Evolutionary conservation across 1,140 invertebrate genomes (phyloP).

Genomic region (Glossosoma conforme): DNA sequence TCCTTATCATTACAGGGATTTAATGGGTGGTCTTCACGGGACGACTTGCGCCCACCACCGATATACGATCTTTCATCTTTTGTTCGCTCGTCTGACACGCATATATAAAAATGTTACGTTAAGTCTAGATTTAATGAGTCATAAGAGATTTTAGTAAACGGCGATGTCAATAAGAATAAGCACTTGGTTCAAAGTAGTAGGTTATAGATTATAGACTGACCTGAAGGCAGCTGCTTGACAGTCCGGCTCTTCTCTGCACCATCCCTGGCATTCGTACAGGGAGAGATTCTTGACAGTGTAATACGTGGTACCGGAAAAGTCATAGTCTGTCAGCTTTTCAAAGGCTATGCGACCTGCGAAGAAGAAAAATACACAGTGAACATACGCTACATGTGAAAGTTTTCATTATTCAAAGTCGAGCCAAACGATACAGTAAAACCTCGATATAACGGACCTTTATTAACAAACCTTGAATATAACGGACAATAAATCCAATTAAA

Average conservation of each 20-base stretch:
- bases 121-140: too few species aligned
- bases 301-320: constrained; percentile 86
- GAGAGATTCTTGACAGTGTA: constrained; percentile 89
- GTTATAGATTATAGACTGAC: constrained; percentile 36
- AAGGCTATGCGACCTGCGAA: constrained; percentile 79
- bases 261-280: constrained; percentile 89
- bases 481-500: background rate
- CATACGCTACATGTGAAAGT: background rate
- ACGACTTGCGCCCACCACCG: too few species aligned
- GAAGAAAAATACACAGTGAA: constrained; percentile 21
- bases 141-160: too few species aligned
- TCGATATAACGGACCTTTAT: background rate
- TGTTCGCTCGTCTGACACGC: too few species aligned
- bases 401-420: background rate
- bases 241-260: constrained; percentile 87
- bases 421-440: background rate
- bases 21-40: too few species aligned
- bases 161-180: too few species aligned
- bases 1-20: too few species aligned
- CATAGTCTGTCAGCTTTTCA: constrained; percentile 88
- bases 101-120: too few species aligned
- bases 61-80: too few species aligned
- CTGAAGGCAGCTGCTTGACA: constrained; percentile 86
- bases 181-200: too few species aligned
- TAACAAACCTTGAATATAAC: background rate